A percentile compares a stretch with the other conserved stretches of the same genome.
Evolutionary conservation across 37 sponge, comb jelly and placozoan species (phyloP).

Genomic region (Mnemiopsis leidyi): DNA sequence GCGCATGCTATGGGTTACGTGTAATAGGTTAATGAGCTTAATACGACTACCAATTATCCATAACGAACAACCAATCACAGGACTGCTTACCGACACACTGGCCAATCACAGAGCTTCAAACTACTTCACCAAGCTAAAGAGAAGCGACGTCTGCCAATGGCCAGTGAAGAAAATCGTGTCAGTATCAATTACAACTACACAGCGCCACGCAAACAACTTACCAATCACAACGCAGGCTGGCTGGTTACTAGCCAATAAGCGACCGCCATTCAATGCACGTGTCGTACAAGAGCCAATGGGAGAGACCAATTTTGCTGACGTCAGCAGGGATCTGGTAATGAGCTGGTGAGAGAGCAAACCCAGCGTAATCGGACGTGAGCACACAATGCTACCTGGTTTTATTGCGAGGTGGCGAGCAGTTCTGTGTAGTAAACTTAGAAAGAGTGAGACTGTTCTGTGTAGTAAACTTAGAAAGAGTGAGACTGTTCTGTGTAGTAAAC

Average conservation of each 20-base stretch:
- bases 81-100: neutral
- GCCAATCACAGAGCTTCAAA: neutral
- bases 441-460: too few species aligned
- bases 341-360: neutral
- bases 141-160: neutral
- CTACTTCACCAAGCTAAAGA: neutral
- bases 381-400: neutral
- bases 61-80: neutral
- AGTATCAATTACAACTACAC: neutral
- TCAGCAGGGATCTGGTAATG: conserved; percentile 7
- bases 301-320: neutral
- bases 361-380: neutral
- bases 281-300: neutral
- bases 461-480: too few species aligned
- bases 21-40: neutral
- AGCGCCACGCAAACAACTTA: neutral
- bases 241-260: neutral
- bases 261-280: neutral
- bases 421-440: too few species aligned
- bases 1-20: neutral
- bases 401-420: neutral
- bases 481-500: too few species aligned
- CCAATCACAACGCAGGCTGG: neutral
- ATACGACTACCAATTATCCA: neutral
- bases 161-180: neutral